Percentiles rank a stretch among this genome's conserved stretches.
These are phyloP conservation scores for Ceratosolen solmsi DNA, from an alignment of 1,140 invertebrate genomes.

Conservation along the genomic window DNA sequence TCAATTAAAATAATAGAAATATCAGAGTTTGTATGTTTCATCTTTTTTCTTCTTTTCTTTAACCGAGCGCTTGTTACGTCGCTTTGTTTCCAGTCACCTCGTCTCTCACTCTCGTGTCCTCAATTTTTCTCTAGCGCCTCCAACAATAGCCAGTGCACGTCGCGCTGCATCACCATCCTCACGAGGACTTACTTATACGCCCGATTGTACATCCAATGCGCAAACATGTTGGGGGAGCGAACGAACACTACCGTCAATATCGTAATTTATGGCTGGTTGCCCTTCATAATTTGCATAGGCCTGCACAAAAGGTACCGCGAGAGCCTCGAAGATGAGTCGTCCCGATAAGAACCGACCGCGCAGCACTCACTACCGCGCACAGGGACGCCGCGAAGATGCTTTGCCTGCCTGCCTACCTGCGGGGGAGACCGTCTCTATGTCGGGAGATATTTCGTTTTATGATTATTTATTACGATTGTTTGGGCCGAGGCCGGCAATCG, in stretches of 20 bases:
- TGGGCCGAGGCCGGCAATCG: no score
- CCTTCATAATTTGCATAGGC: constrained; percentile 67
- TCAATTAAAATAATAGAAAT: constrained; percentile 14
- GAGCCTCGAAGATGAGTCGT: constrained; percentile 62
- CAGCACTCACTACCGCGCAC: no score
- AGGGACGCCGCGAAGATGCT: no score
- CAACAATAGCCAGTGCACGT: neutral
- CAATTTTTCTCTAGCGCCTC: neutral
- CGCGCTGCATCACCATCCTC: no score
- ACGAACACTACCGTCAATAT: constrained; percentile 61
- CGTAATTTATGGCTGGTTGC: constrained; percentile 64
- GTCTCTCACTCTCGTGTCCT: neutral
- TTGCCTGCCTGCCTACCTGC: no score
- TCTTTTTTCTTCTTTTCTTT: neutral
- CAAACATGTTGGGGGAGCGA: neutral
- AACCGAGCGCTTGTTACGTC: neutral
- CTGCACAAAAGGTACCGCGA: constrained; percentile 65
- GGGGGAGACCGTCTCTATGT: no score
- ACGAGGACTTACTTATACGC: neutral
- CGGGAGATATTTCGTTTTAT: no score
- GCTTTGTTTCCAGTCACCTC: neutral
- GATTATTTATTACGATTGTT: no score
- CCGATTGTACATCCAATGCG: constrained; percentile 19
- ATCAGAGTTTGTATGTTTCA: neutral
- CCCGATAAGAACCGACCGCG: constrained; percentile 59